phyloP scores from a whole-genome alignment of 2,113 vertebrate genomes.

The Hemibagrus wyckioides region DNA sequence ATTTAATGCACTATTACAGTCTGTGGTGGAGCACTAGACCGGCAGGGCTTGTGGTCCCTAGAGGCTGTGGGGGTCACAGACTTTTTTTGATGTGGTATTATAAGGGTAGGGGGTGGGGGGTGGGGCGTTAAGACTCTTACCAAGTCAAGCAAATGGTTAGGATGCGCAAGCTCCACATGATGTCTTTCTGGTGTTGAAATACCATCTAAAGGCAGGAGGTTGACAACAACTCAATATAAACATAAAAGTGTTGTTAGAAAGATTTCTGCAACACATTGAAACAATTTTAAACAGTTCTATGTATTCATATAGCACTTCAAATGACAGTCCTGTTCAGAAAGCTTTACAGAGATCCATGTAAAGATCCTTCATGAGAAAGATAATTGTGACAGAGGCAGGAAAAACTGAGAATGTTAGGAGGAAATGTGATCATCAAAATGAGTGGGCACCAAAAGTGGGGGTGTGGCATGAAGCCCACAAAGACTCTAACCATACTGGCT shows the following conservation, averaged over 20 bases:
- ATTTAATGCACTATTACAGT: constrained; percentile 55
- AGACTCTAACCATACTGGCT: constrained; percentile 18
- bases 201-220: not conserved
- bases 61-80: constrained; percentile 19
- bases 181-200: constrained; percentile 3
- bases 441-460: not conserved
- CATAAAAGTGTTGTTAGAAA: not conserved
- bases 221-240: not conserved
- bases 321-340: not conserved
- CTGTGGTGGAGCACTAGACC: constrained; percentile 29
- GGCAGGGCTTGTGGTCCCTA: constrained; percentile 33
- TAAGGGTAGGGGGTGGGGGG: not conserved
- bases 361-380: not conserved
- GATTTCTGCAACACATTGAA: not conserved
- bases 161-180: not conserved
- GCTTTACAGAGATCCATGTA: not conserved
- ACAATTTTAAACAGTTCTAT: not conserved
- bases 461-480: constrained; percentile 22
- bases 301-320: not conserved
- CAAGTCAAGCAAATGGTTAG: constrained; percentile 16
- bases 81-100: constrained; percentile 37
- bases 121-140: not conserved
- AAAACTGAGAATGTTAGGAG: constrained; percentile 1
- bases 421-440: constrained; percentile 24
- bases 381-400: not conserved